A percentile compares a stretch with the other conserved stretches of the same genome.
Conservation (phyloP, 1,140 invertebrate genomes). For the Gryon sp. region DNA sequence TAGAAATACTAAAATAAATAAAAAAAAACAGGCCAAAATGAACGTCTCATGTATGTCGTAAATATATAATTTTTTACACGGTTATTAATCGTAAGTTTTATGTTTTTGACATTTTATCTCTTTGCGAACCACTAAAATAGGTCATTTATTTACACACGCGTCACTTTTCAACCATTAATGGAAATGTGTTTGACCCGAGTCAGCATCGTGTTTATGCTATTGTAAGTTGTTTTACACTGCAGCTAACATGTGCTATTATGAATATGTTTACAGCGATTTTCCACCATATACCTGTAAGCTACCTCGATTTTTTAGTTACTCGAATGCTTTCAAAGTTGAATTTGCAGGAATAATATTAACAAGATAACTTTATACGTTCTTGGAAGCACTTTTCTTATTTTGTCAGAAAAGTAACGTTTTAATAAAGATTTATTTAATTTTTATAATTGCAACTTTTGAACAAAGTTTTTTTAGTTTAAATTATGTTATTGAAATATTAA, state of each 20-base stretch:
- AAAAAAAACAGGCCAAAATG: no score
- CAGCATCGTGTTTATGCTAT: slow-evolving; percentile 28
- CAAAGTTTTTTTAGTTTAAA: no score
- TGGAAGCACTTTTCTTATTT: slow-evolving; percentile 19
- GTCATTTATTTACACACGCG: slow-evolving; percentile 29
- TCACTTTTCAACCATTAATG: slow-evolving; percentile 33
- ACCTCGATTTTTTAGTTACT: slow-evolving; percentile 20
- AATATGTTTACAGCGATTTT: slow-evolving; percentile 40
- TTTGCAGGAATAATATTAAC: slow-evolving; percentile 30
- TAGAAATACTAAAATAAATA: no score
- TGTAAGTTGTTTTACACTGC: slow-evolving; percentile 26
- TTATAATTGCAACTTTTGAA: no score
- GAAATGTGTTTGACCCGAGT: slow-evolving; percentile 29
- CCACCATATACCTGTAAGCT: slow-evolving; percentile 31
- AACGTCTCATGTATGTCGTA: no score
- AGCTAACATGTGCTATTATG: slow-evolving; percentile 39
- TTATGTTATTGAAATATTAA: no score
- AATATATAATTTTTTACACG: no score
- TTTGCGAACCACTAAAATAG: slow-evolving; percentile 14
- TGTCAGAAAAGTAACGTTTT: no score
- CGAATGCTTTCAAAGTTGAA: slow-evolving; percentile 5
- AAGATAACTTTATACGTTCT: slow-evolving; percentile 21
- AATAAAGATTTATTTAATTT: no score
- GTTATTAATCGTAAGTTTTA: no score
- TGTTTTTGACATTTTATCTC: no score